A percentile compares a stretch with the other conserved stretches of the same genome.
Conservation (phyloP, 2,888 invertebrate species). For the Temnothorax ravouxi region DNA sequence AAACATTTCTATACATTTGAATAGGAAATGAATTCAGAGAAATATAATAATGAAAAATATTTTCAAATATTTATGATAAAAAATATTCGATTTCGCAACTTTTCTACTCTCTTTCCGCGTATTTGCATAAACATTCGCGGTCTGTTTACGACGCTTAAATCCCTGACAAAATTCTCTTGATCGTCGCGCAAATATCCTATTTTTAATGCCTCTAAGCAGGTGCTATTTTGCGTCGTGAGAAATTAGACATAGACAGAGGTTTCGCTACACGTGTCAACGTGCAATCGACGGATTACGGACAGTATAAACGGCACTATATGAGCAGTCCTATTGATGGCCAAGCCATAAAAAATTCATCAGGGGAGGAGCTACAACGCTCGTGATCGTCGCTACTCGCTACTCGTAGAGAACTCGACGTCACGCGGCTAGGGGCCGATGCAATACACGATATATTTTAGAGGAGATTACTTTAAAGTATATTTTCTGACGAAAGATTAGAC, state of each 20-base stretch:
- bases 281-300: not conserved
- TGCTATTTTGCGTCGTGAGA: conserved; percentile 1
- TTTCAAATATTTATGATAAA: not conserved
- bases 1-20: not conserved
- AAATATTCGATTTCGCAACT: not conserved
- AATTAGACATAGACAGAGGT: not conserved
- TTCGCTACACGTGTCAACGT: not conserved
- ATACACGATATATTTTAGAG: conserved; percentile 16
- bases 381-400: not conserved
- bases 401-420: not conserved
- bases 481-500: conserved; percentile 19
- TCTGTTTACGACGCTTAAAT: not conserved
- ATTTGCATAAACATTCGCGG: not conserved
- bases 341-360: conserved; percentile 29
- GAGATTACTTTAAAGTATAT: conserved; percentile 7
- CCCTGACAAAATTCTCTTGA: conserved; percentile 6
- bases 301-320: not conserved
- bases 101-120: not conserved
- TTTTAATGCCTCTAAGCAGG: conserved; percentile 15
- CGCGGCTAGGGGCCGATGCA: not conserved
- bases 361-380: not conserved
- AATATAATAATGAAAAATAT: not conserved
- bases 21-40: conserved; percentile 3
- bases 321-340: not conserved
- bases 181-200: not conserved